Base-by-base conservation (phyloP, 2,888 invertebrate species). In the Zhuqinia jingwanae region DNA sequence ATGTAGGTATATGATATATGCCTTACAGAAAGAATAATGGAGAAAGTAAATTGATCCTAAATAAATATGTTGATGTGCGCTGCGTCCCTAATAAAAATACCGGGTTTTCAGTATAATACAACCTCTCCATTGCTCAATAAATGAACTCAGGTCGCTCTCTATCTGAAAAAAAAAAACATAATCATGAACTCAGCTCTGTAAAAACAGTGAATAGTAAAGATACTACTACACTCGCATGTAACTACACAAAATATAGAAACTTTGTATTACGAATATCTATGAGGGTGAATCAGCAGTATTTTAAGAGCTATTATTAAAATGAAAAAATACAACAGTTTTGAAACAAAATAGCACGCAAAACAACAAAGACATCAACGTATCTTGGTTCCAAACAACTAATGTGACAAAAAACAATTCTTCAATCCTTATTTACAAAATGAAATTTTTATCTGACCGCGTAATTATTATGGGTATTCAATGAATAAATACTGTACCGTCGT, bases 71-170 rank as follows among this genome's bases (percentile, higher is more conserved):
- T 27, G 15, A 27, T 27, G 25, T 60, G 22, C 56, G 56, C 56
- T 17, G 22, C 17, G 53, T 17, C 17, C 10, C 10, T n/a, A n/a
- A n/a, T n/a, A n/a, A 60, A 45, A 15, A 70, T 36, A 15, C 42
- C 11, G 68, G 11, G 17, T 20, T 68, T 68, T 15, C 30, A 13
- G 2, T 30, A 42, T 17, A 60, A 60, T 25, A 22, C 8, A 63
- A 60, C 60, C 60, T 60, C 13, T 45, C 30, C 63, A 76, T 56
- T 76, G 76, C 76, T 76, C 76, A 76, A 76, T 17, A 56, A 76
- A 56, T 56, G 76, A 76, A 76, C 56, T 76, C 76, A 76, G 76
- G 76, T 76, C 20, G 25, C 56, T 25, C 17, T 63, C 63, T 53
- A 15, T 63, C 30, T 63, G 20, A 1, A n/a, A 76, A 76, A 36